Evolutionary conservation across 2,113 vertebrate species (phyloP).

Genomic region (Varanus komodoensis): DNA sequence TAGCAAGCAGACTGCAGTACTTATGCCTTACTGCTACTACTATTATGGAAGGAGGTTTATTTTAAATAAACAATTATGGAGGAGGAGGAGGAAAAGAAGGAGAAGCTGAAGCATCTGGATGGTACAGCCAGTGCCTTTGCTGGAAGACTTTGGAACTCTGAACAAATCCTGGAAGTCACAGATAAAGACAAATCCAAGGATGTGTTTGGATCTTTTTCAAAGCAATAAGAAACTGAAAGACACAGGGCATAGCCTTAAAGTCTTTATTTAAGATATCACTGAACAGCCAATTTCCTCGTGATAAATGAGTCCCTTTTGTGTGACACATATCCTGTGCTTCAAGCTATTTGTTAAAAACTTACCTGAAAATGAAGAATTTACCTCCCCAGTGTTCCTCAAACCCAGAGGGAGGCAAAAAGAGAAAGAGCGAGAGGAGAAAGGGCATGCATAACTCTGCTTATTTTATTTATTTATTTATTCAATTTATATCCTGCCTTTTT

Average conservation of each 20-base stretch:
- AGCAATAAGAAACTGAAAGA: slow-evolving; percentile 58
- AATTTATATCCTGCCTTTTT: no score
- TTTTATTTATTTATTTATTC: no score
- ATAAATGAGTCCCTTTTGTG: not conserved
- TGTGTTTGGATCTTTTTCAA: slow-evolving; percentile 65
- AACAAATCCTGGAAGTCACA: slow-evolving; percentile 46
- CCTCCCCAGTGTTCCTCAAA: not conserved
- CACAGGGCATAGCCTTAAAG: not conserved
- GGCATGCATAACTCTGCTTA: not conserved
- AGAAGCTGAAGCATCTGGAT: slow-evolving; percentile 30
- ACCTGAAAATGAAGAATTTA: not conserved
- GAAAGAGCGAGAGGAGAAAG: not conserved
- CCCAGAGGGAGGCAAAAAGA: not conserved
- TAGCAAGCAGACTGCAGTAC: slow-evolving; percentile 79
- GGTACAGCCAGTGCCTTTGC: slow-evolving; percentile 70
- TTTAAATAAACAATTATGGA: slow-evolving; percentile 83
- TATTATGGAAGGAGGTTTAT: slow-evolving; percentile 78
- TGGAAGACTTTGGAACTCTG: slow-evolving; percentile 71
- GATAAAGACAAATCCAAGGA: slow-evolving; percentile 53
- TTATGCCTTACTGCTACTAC: slow-evolving; percentile 82
- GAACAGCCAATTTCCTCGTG: not conserved
- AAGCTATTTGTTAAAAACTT: not conserved
- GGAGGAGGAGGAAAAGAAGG: no score
- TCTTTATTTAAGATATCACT: not conserved
- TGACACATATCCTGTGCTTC: not conserved